Percentiles rank a stretch among this genome's conserved stretches.
These are phyloP conservation scores for Potamarius usumacintae DNA, from an alignment of 2,113 vertebrate genomes.

Conservation along the genomic window DNA sequence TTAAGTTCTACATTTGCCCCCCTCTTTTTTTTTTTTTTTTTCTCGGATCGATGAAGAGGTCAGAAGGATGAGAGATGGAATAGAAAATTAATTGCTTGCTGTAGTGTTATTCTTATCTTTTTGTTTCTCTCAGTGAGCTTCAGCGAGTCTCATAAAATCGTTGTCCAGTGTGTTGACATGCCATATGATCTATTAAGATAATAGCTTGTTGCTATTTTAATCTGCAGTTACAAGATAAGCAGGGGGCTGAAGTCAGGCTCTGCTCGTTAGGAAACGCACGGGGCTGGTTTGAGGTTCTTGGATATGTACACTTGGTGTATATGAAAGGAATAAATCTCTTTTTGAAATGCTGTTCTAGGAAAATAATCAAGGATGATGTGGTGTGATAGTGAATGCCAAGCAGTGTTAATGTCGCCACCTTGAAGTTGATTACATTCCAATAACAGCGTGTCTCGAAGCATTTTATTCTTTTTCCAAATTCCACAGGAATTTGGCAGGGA, in stretches of 20 bases:
- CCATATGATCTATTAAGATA: slow-evolving; percentile 45
- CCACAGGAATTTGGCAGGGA: background rate
- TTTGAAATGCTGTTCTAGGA: background rate
- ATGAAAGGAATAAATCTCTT: too few relatives aligned
- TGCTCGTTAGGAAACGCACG: slow-evolving; percentile 33
- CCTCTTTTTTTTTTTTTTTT: too few relatives aligned
- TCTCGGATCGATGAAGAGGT: background rate
- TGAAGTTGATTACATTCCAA: background rate
- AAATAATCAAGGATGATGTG: background rate
- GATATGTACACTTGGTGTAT: background rate
- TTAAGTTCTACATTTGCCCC: background rate
- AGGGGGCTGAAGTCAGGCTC: slow-evolving; percentile 49
- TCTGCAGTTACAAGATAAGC: slow-evolving; percentile 58
- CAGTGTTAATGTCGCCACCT: background rate
- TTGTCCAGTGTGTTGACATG: slow-evolving; percentile 42
- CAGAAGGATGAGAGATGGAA: too few relatives aligned
- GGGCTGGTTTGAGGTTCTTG: background rate
- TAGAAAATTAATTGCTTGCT: background rate
- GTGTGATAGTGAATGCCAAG: background rate
- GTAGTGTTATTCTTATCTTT: background rate
- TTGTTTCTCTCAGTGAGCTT: background rate
- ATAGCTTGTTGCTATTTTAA: slow-evolving; percentile 52
- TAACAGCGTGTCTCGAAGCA: background rate
- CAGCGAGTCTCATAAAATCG: background rate
- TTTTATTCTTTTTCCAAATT: background rate